These are phyloP conservation scores for Anas platyrhynchos DNA, from an alignment of 2,113 vertebrate genomes.

Conservation along the genomic window DNA sequence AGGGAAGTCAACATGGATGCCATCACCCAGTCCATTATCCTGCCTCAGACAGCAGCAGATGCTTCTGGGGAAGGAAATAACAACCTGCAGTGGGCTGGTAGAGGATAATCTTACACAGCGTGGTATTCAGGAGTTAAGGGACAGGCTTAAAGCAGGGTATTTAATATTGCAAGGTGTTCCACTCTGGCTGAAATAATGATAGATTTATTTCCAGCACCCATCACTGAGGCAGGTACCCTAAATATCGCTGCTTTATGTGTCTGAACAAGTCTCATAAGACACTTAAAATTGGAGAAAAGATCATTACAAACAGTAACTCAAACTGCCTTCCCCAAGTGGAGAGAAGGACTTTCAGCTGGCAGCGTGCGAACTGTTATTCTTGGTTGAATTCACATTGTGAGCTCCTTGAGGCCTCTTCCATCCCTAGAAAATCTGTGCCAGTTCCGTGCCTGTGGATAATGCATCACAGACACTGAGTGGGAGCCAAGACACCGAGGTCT, in stretches of 20 bases:
- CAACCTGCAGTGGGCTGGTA: background rate
- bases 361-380: background rate
- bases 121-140: background rate
- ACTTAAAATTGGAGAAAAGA: background rate
- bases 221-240: background rate
- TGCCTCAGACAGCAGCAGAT: conserved; percentile 33
- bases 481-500: background rate
- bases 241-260: background rate
- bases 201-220: background rate
- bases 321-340: background rate
- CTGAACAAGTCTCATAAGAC: background rate
- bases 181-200: background rate
- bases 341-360: background rate
- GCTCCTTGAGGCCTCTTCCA: background rate
- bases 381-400: background rate
- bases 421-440: background rate
- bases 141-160: background rate
- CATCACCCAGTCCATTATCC: background rate
- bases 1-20: background rate
- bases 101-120: background rate
- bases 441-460: rapidly evolving
- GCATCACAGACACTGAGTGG: background rate
- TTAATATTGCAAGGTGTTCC: background rate
- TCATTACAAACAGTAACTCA: background rate
- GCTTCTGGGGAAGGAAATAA: conserved; percentile 5